Percentiles rank a stretch among this genome's conserved stretches.
phyloP scores from a whole-genome alignment of 2,113 vertebrate species.

The Rhinoderma darwinii region DNA sequence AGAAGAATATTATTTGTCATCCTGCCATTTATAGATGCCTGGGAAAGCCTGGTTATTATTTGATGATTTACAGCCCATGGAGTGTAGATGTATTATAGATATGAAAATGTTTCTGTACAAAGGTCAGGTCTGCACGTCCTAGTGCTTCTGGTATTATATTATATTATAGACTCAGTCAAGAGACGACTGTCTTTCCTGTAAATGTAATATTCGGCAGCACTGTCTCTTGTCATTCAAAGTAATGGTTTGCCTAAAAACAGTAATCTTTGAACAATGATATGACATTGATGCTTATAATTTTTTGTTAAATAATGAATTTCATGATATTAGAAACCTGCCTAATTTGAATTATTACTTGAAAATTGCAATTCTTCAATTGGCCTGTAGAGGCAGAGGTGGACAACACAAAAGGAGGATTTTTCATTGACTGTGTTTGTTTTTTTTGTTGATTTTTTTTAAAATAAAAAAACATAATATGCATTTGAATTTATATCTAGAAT shows the following conservation, averaged over 20 bases:
- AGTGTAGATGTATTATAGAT: conserved; percentile 14
- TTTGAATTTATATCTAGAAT: no score
- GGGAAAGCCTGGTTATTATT: conserved; percentile 20
- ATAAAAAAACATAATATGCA: no score
- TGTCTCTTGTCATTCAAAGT: neutral
- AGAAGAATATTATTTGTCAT: conserved; percentile 1
- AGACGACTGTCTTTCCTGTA: neutral
- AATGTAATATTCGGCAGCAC: neutral
- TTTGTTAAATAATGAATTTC: neutral
- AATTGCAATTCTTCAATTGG: neutral
- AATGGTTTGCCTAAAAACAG: neutral
- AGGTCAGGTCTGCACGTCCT: neutral
- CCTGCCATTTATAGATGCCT: neutral
- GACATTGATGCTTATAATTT: neutral
- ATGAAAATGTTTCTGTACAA: conserved; percentile 14
- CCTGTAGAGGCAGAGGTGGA: neutral
- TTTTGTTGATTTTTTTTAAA: no score
- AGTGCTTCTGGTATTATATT: neutral
- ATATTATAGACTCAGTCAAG: neutral
- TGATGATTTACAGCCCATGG: conserved; percentile 32
- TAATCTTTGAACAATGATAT: neutral
- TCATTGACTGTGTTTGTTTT: no score
- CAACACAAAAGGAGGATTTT: no score
- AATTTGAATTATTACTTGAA: neutral
- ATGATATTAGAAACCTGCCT: neutral